Evolutionary conservation across 30 jellyfish, hydroid and myxozoan genomes (phyloP).

Genomic region (Hydractinia echinata): DNA sequence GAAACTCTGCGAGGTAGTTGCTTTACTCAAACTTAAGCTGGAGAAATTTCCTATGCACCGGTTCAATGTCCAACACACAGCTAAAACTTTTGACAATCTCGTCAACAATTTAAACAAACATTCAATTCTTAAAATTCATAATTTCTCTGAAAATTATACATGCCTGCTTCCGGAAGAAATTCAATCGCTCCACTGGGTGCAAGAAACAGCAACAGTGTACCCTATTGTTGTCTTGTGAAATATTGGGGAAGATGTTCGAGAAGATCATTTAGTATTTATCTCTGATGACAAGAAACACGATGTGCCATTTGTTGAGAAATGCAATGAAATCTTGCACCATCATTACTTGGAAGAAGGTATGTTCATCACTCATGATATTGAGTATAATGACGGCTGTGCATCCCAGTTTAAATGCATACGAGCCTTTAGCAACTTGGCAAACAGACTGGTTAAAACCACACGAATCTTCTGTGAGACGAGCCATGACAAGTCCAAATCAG

Average conservation of each 20-base stretch:
- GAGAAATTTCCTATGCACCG: conserved; percentile 21
- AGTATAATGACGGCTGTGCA: conserved; percentile 16
- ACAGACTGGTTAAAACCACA: neutral
- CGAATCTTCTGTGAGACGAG: conserved; percentile 9
- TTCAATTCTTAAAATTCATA: neutral
- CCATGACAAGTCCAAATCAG: conserved; percentile 17
- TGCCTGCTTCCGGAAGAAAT: conserved; percentile 14
- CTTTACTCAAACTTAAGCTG: too few relatives aligned
- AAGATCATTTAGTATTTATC: neutral
- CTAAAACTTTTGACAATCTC: conserved; percentile 2
- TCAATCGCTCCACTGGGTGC: conserved; percentile 18
- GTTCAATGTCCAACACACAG: conserved; percentile 16
- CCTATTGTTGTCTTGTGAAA: conserved; percentile 2
- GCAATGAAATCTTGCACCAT: neutral
- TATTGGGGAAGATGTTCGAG: neutral
- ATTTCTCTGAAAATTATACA: conserved; percentile 3
- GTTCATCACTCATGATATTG: conserved; percentile 10
- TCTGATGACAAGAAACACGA: too few relatives aligned
- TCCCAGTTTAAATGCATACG: too few relatives aligned
- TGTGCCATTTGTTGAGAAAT: neutral
- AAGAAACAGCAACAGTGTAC: conserved; percentile 1
- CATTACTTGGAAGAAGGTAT: neutral
- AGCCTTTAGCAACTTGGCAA: too few relatives aligned
- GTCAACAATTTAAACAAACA: neutral
- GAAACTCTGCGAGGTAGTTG: neutral